Percentiles rank a stretch among this genome's conserved stretches.
Conservation (phyloP, 2,113 vertebrate species). For the Girardinichthys multiradiatus region DNA sequence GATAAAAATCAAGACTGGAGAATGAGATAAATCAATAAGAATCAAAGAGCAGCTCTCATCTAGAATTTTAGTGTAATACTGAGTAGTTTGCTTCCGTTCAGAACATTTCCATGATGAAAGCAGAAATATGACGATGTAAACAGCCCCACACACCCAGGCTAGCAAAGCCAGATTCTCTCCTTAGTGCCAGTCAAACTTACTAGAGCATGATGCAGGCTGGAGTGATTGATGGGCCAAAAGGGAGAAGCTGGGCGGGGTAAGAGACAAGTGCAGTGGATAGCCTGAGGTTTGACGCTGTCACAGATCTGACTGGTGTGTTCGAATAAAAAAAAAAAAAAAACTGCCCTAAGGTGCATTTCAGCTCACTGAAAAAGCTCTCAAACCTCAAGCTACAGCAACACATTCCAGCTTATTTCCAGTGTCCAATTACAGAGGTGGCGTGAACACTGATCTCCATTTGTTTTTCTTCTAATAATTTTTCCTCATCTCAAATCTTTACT, state of each 20-base stretch:
- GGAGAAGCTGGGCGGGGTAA: slow-evolving; percentile 26
- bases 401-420: slow-evolving; percentile 10
- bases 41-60: slow-evolving; percentile 4
- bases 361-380: slow-evolving; percentile 41
- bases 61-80: background rate
- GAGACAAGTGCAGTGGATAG: slow-evolving; percentile 22
- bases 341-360: slow-evolving; percentile 27
- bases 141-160: slow-evolving; percentile 26
- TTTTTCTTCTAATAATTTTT: slow-evolving; percentile 12
- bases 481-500: slow-evolving; percentile 8
- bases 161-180: slow-evolving; percentile 29
- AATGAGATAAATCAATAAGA: slow-evolving; percentile 13
- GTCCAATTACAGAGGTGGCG: slow-evolving; percentile 51
- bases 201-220: slow-evolving; percentile 37
- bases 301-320: slow-evolving; percentile 40
- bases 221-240: slow-evolving; percentile 60
- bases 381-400: slow-evolving; percentile 16
- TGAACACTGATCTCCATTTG: slow-evolving; percentile 36
- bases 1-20: slow-evolving; percentile 2
- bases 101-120: slow-evolving; percentile 12
- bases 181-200: slow-evolving; percentile 68
- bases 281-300: slow-evolving; percentile 46
- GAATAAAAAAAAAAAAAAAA: background rate
- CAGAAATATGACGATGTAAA: slow-evolving; percentile 11
- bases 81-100: slow-evolving; percentile 22